phyloP scores from a whole-genome alignment of 1,140 invertebrate species.

The Sitobion miscanthi region DNA sequence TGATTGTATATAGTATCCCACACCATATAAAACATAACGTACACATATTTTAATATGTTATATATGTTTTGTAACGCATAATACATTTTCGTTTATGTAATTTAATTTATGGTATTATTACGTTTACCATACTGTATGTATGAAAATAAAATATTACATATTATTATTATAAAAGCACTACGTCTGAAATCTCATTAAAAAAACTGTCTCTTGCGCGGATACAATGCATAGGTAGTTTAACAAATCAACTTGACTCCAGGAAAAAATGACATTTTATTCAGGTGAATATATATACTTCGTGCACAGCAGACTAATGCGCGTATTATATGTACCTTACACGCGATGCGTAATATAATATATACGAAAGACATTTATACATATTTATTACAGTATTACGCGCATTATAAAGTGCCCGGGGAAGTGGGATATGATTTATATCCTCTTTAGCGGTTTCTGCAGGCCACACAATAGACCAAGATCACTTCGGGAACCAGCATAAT shows the following conservation, averaged over 20 bases:
- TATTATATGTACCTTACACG: neutral
- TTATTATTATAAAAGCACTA: neutral
- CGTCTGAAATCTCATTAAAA: neutral
- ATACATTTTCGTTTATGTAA: neutral
- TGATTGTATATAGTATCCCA: neutral
- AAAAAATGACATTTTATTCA: neutral
- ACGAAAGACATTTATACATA: neutral
- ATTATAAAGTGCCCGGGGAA: neutral
- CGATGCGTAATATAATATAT: neutral
- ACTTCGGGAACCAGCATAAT: neutral
- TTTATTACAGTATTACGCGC: neutral
- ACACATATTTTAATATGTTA: too few species aligned
- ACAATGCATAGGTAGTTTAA: neutral
- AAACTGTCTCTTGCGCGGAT: neutral
- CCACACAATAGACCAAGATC: slow-evolving; percentile 16
- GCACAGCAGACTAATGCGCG: neutral
- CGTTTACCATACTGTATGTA: neutral
- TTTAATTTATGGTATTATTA: too few species aligned
- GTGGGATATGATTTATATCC: slow-evolving; percentile 37
- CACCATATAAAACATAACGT: too few species aligned
- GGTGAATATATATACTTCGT: neutral
- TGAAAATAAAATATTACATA: neutral
- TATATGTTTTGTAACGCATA: too few species aligned
- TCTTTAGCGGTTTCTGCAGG: neutral
- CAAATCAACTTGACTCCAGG: neutral